phyloP scores from a whole-genome alignment of 2,113 vertebrate genomes.

The Pongo pygmaeus region DNA sequence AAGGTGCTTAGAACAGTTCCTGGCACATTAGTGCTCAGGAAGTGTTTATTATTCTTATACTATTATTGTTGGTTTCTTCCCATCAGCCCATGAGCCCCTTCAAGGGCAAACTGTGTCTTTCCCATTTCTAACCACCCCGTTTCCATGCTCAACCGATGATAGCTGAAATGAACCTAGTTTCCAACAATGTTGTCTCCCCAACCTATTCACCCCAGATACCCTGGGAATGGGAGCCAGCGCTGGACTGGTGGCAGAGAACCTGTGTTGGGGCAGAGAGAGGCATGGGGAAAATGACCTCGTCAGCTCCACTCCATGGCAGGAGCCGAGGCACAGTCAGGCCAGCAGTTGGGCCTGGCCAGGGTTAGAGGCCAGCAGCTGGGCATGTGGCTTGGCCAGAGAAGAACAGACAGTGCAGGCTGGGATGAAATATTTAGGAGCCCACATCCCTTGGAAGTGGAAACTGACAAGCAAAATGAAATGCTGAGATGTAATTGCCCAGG shows the following conservation, averaged over 20 bases:
- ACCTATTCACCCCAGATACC: not conserved
- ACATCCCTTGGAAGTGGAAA: conserved; percentile 41
- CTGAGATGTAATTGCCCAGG: conserved; percentile 48
- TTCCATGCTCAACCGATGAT: not conserved
- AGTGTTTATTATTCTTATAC: not conserved
- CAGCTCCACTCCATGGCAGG: not conserved
- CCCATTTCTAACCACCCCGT: not conserved
- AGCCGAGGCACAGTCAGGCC: fast-evolving
- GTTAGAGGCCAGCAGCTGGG: not conserved
- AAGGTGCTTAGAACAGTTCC: not conserved
- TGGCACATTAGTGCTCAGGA: not conserved
- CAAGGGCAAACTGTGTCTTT: not conserved
- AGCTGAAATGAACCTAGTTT: not conserved
- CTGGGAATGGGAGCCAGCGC: not conserved
- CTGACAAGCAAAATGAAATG: conserved; percentile 57
- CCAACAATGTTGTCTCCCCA: not conserved
- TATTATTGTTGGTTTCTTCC: not conserved
- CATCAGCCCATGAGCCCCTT: not conserved
- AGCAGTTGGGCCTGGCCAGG: not conserved
- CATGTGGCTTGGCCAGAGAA: not conserved
- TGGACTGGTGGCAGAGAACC: not conserved
- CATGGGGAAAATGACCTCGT: not conserved
- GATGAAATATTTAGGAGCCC: conserved; percentile 73
- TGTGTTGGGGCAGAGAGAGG: not conserved
- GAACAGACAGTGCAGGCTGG: not conserved